Evolutionary conservation across 2,113 vertebrate genomes (phyloP).

Genomic region (Macrotis lagotis): DNA sequence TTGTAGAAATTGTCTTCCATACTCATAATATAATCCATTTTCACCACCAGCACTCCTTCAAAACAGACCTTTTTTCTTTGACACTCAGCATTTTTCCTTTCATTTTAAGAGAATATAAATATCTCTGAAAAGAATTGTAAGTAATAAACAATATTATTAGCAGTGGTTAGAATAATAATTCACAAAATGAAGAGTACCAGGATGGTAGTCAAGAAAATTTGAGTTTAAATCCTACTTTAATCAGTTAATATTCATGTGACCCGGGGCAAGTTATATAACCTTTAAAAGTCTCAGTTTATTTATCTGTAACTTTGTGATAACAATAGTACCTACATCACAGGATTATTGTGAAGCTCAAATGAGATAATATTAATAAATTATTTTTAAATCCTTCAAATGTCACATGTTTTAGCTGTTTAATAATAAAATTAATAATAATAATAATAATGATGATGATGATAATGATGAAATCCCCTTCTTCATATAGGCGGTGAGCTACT

Average conservation of each 20-base stretch:
- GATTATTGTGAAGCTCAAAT: background rate
- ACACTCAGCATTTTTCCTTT: background rate
- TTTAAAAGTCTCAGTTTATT: too few species aligned
- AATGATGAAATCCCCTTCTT: background rate
- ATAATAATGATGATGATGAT: background rate
- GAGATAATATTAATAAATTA: background rate
- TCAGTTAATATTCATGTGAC: too few species aligned
- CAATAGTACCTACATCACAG: too few species aligned
- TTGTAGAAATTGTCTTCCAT: background rate
- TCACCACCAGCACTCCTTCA: background rate
- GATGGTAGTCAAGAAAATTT: too few species aligned
- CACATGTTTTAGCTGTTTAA: background rate
- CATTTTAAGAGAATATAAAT: background rate
- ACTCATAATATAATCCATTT: background rate
- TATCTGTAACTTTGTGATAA: too few species aligned
- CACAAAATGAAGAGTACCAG: too few species aligned
- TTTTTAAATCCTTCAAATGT: background rate
- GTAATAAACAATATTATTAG: too few species aligned
- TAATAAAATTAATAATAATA: background rate
- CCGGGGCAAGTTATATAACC: too few species aligned
- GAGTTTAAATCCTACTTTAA: too few species aligned
- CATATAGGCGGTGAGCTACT: background rate
- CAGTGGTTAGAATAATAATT: too few species aligned
- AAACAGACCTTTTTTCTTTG: background rate
- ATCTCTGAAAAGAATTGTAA: too few species aligned